A percentile compares a stretch with the other conserved stretches of the same genome.
phyloP scores from a whole-genome alignment of 1,140 invertebrate genomes.

The Paralvinella palmiformis region DNA sequence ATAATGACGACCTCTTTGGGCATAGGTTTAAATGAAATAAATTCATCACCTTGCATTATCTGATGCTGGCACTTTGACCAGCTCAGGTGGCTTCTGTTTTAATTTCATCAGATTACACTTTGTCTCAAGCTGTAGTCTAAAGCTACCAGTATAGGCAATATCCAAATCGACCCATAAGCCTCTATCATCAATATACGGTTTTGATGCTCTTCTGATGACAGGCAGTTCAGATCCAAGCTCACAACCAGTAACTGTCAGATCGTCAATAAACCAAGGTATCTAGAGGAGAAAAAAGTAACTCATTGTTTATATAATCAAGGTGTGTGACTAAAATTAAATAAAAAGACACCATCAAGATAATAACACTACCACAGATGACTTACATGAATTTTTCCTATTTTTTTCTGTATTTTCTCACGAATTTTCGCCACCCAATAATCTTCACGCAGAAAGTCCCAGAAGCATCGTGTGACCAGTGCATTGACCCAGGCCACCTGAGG shows the following conservation, averaged over 20 bases:
- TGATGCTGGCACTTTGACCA: too few species aligned
- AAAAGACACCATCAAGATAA: not conserved
- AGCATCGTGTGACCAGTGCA: constrained; percentile 65
- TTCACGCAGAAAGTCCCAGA: constrained; percentile 71
- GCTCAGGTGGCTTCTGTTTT: constrained; percentile 34
- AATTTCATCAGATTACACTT: constrained; percentile 86
- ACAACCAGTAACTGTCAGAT: constrained; percentile 69
- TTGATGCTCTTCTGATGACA: constrained; percentile 65
- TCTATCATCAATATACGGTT: constrained; percentile 70
- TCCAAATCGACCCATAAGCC: constrained; percentile 92
- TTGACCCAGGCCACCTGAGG: constrained; percentile 62
- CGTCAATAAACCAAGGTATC: constrained; percentile 83
- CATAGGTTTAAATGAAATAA: too few species aligned
- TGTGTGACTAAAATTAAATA: too few species aligned
- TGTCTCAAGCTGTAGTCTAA: constrained; percentile 87
- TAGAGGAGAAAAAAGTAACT: constrained; percentile 33
- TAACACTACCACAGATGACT: constrained; percentile 22
- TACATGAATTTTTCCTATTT: constrained; percentile 75
- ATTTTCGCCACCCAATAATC: constrained; percentile 57
- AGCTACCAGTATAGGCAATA: constrained; percentile 78
- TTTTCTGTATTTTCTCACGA: constrained; percentile 72
- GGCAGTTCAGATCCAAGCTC: constrained; percentile 71
- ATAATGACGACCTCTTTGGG: too few species aligned
- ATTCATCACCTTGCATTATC: too few species aligned
- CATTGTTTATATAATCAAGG: too few species aligned